Evolutionary conservation across 2,797 vertebrate genomes (phyloP).

Genomic region (Cyclura pinguis): DNA sequence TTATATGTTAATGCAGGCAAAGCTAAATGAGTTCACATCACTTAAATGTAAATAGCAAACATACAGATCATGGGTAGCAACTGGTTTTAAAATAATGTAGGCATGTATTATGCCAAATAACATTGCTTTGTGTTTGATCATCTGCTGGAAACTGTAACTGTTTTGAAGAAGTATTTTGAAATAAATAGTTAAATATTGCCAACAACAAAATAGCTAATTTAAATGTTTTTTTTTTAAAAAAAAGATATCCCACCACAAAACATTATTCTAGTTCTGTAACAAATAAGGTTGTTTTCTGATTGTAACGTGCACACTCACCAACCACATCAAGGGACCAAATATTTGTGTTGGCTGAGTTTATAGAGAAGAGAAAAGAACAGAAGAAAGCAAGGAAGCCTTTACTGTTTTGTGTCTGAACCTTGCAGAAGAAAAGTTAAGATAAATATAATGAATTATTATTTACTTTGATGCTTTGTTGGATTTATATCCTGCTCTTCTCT

Average conservation of each 20-base stretch:
- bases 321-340: conserved; percentile 34
- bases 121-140: conserved; percentile 67
- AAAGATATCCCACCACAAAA: conserved; percentile 73
- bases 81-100: conserved; percentile 67
- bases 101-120: conserved; percentile 72
- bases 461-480: too few relatives aligned
- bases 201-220: conserved; percentile 73
- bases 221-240: conserved; percentile 63
- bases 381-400: neutral
- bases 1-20: conserved; percentile 76
- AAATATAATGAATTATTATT: too few relatives aligned
- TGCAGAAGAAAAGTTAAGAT: neutral
- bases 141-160: conserved; percentile 58
- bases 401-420: neutral
- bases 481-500: too few relatives aligned
- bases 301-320: conserved; percentile 17
- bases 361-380: neutral
- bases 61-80: conserved; percentile 53
- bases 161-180: conserved; percentile 62
- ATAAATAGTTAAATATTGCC: conserved; percentile 64
- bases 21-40: conserved; percentile 60
- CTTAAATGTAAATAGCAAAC: conserved; percentile 67
- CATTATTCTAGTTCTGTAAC: conserved; percentile 72
- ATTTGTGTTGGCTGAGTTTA: conserved; percentile 31
- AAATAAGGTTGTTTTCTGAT: conserved; percentile 17